Evolutionary conservation across 1,140 invertebrate genomes (phyloP).

Genomic region (Cotesia typhae): DNA sequence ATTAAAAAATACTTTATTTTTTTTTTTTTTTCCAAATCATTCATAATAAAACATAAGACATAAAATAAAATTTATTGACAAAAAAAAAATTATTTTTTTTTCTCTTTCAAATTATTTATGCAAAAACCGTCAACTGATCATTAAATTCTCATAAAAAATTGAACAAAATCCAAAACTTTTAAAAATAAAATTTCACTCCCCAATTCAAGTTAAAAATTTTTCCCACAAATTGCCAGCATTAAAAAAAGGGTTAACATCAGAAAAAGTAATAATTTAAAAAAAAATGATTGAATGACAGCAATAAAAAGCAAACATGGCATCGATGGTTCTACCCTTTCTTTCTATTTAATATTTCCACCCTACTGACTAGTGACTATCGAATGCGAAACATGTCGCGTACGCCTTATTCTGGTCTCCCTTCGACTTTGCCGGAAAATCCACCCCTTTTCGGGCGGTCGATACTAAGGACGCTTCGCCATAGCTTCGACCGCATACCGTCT

Average conservation of each 20-base stretch:
- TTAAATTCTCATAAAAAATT: too few species aligned
- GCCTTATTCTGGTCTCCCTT: conserved; percentile 23
- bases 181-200: too few species aligned
- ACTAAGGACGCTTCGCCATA: conserved; percentile 51
- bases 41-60: too few species aligned
- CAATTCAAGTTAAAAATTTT: not conserved
- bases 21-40: too few species aligned
- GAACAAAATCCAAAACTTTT: too few species aligned
- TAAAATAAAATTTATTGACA: too few species aligned
- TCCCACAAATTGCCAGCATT: not conserved
- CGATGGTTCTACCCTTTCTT: conserved; percentile 28
- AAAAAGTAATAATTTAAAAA: not conserved
- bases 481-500: conserved; percentile 33
- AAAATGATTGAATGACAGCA: conserved; percentile 17
- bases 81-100: too few species aligned
- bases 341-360: conserved; percentile 21
- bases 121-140: too few species aligned
- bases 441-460: conserved; percentile 62
- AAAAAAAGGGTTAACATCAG: not conserved
- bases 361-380: conserved; percentile 30
- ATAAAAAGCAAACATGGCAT: conserved; percentile 14
- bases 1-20: too few species aligned
- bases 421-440: conserved; percentile 56
- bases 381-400: conserved; percentile 32
- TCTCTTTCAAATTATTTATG: too few species aligned